Conservation (phyloP, 1,140 invertebrate species). For the Ceratosolen fusciceps region DNA sequence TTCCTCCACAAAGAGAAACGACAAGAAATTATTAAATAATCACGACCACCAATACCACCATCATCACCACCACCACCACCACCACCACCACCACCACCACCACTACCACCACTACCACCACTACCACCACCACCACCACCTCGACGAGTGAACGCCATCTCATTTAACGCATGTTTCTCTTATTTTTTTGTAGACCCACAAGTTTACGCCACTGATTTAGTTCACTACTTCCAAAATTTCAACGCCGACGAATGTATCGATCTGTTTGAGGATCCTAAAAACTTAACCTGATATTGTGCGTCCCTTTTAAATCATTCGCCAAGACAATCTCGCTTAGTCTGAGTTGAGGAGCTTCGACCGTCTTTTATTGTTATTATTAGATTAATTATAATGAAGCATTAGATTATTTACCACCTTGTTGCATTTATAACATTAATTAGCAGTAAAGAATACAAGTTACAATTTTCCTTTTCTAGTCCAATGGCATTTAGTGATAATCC, state of each 20-base stretch:
- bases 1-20: too few species aligned
- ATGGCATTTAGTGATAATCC: neutral
- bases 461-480: conserved; percentile 8
- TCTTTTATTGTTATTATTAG: conserved; percentile 33
- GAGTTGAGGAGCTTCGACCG: conserved; percentile 28
- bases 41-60: too few species aligned
- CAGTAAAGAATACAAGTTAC: neutral
- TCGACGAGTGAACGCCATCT: neutral
- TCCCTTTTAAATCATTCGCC: neutral
- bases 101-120: too few species aligned
- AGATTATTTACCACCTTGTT: conserved; percentile 11
- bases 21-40: too few species aligned
- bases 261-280: conserved; percentile 36
- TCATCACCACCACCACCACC: too few species aligned
- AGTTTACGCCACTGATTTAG: conserved; percentile 34
- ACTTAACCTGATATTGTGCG: conserved; percentile 25
- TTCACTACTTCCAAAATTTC: conserved; percentile 45
- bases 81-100: too few species aligned
- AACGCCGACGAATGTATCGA: conserved; percentile 36
- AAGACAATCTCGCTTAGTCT: neutral
- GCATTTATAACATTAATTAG: neutral
- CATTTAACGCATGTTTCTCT: neutral
- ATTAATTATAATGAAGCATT: conserved; percentile 27
- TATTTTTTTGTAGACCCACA: conserved; percentile 26
- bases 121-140: too few species aligned